Evolutionary conservation across 1,140 invertebrate species (phyloP).

Genomic region (Drosophila ironensis): DNA sequence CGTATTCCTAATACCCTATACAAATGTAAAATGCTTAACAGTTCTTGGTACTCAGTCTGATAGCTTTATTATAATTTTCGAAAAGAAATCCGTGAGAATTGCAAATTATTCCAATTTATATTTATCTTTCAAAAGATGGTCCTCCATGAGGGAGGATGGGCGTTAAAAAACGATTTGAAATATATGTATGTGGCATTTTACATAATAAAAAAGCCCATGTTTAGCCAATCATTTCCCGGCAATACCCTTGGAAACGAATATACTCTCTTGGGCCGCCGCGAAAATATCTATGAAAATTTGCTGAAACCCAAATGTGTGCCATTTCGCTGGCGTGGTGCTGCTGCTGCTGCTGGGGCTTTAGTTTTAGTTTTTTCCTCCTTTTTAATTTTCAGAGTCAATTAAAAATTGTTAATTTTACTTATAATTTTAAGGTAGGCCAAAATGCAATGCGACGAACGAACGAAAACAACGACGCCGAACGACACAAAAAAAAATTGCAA

Average conservation of each 20-base stretch:
- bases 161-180: too few relatives aligned
- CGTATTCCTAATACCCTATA: neutral
- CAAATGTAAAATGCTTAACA: too few relatives aligned
- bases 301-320: constrained; percentile 45
- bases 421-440: constrained; percentile 71
- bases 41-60: too few relatives aligned
- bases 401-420: constrained; percentile 80
- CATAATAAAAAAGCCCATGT: too few relatives aligned
- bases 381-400: constrained; percentile 78
- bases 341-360: constrained; percentile 10
- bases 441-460: constrained; percentile 59
- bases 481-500: constrained; percentile 52
- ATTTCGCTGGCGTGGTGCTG: constrained; percentile 36
- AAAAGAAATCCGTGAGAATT: too few relatives aligned
- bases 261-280: too few relatives aligned
- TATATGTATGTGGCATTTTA: neutral
- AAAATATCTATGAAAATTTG: constrained; percentile 63
- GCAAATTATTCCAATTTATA: too few relatives aligned
- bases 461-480: constrained; percentile 11
- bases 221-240: neutral
- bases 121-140: too few relatives aligned
- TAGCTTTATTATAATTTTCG: too few relatives aligned
- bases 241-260: neutral
- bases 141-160: too few relatives aligned
- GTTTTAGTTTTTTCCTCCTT: constrained; percentile 18